Evolutionary conservation across 2,888 invertebrate species (phyloP), one percentile per base, ranked within the genome.

Genomic region (Athetis lepigone): DNA sequence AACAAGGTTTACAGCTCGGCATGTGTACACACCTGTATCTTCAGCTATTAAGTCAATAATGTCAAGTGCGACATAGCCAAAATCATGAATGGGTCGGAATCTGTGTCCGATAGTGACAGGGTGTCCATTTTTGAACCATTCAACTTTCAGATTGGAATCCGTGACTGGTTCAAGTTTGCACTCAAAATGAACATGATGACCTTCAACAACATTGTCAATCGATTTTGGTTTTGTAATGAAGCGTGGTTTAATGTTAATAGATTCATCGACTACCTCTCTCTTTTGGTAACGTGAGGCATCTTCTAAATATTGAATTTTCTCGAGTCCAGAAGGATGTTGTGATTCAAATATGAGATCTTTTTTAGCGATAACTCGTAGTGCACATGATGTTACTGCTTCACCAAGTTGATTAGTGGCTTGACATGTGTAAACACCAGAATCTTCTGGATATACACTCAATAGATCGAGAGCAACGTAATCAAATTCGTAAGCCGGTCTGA

Each of bases 31-130:
- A 49, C 98, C 99, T 0, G 98, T 97, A 92, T 99, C 99, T 95
- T 99, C 99, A 57, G 99, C 98, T 87, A 99, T 99, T 58, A 99
- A 95, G 88, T 99, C 99, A 76, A 99, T 97, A 72, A 99, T 98
- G 86, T 99, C 99, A 71, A 99, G 95, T 16, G 99, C 99, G 21
- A 99, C 99, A 88, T 99, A 99, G 40, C 99, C 99, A 92, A 99
- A 99, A 91, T 99, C 99, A 89, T 99, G 99, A 88, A 99, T 98
- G 63, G 99, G 99, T 82, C 98, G 96, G 95, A 99, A 99, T 84
- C 99, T 96, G 88, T 99, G 98, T 50, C 99, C 99, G 87, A 98
- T 97, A 18, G 98, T 98, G 55, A 99, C 97, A 25, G 99, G 98
- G 80, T 98, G 97, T 43, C 98, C 99, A 90, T 99, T 98, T 88